Percentiles rank a stretch among this genome's conserved stretches.
Conservation (phyloP, 2,888 invertebrate genomes). For the Sphaeridia pumilis region DNA sequence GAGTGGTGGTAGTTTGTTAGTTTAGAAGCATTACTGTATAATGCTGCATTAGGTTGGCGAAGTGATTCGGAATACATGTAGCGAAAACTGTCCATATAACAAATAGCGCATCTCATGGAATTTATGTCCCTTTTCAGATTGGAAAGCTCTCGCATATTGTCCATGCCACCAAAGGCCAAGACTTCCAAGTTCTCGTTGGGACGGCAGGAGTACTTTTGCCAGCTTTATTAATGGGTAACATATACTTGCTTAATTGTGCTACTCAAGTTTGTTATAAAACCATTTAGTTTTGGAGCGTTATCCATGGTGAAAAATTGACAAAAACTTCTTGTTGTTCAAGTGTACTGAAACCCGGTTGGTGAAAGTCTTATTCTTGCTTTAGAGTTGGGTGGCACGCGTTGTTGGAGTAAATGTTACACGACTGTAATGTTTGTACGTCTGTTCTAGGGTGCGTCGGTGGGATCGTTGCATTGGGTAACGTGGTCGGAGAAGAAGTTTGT, state of each 20-base stretch:
- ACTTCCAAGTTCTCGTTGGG: conserved; percentile 47
- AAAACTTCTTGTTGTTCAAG: too few species aligned
- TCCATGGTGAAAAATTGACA: background rate
- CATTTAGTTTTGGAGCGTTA: background rate
- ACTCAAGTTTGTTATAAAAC: background rate
- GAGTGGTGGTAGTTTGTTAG: too few species aligned
- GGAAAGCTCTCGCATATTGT: conserved; percentile 44
- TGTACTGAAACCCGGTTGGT: too few species aligned
- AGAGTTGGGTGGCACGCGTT: too few species aligned
- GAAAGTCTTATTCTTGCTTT: too few species aligned
- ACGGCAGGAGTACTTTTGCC: conserved; percentile 47
- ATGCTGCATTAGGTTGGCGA: too few species aligned
- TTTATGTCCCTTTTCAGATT: conserved; percentile 43
- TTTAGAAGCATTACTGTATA: too few species aligned
- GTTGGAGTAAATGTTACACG: too few species aligned
- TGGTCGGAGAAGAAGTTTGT: conserved; percentile 43
- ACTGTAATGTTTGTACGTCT: too few species aligned
- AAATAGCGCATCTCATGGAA: too few species aligned
- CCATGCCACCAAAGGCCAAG: conserved; percentile 40
- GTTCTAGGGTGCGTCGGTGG: conserved; percentile 43
- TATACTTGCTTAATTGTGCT: conserved; percentile 3
- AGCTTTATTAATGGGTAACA: conserved; percentile 43
- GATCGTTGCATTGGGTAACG: conserved; percentile 45
- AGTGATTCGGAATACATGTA: too few species aligned
- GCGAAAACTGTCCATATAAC: too few species aligned